Conservation (phyloP, 1,140 invertebrate species). For the Pachyrhynchus sulphureomaculatus region DNA sequence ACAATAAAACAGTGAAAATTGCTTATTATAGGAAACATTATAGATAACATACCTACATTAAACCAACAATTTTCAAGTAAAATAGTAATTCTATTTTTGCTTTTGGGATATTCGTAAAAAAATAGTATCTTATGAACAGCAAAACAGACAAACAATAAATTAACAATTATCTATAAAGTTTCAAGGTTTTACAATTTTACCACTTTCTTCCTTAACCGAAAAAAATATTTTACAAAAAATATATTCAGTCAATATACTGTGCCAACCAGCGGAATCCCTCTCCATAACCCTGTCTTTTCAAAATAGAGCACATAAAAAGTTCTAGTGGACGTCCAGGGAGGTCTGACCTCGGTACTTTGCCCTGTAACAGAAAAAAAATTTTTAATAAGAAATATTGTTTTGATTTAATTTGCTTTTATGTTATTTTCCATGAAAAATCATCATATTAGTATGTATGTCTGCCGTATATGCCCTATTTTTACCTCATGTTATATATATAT, state of each 20-base stretch:
- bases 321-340: slow-evolving; percentile 94
- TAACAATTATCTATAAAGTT: slow-evolving; percentile 10
- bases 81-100: too few relatives aligned
- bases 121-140: too few relatives aligned
- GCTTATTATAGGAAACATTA: slow-evolving; percentile 5
- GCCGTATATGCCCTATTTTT: too few relatives aligned
- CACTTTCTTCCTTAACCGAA: slow-evolving; percentile 16
- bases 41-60: slow-evolving; percentile 18
- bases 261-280: slow-evolving; percentile 99
- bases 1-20: not conserved
- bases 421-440: too few relatives aligned
- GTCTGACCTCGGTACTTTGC: slow-evolving; percentile 84
- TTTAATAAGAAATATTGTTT: too few relatives aligned
- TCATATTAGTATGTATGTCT: too few relatives aligned
- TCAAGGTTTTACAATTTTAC: not conserved
- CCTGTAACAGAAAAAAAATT: slow-evolving; percentile 67
- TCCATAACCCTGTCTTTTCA: slow-evolving; percentile 98
- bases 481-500: too few relatives aligned
- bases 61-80: not conserved
- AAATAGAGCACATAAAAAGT: slow-evolving; percentile 99
- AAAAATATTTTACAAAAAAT: slow-evolving; percentile 14
- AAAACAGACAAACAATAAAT: not conserved
- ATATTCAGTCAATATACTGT: slow-evolving; percentile 89
- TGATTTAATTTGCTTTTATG: too few relatives aligned
- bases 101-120: too few relatives aligned